phyloP scores from a whole-genome alignment of 2,113 vertebrate genomes.

The Coracopsis vasa region DNA sequence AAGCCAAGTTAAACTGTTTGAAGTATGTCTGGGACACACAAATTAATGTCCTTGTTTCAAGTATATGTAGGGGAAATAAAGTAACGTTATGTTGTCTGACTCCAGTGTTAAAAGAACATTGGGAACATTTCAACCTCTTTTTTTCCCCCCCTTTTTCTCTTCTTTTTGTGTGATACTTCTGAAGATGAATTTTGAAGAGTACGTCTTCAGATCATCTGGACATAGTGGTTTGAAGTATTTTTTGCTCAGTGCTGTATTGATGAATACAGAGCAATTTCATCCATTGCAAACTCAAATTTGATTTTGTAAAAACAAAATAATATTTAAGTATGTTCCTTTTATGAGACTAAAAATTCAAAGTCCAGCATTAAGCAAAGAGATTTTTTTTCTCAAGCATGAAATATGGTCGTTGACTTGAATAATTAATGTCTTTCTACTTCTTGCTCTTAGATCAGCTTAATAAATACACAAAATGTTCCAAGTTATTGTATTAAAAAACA shows the following conservation, averaged over 20 bases:
- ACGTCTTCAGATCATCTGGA: not conserved
- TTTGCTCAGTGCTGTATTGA: not conserved
- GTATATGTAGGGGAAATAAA: not conserved
- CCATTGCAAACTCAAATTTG: not conserved
- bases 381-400: not conserved
- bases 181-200: not conserved
- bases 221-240: not conserved
- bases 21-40: slow-evolving; percentile 26
- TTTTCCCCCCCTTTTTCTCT: not conserved
- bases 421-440: not conserved
- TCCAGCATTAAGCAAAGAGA: not conserved
- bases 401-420: not conserved
- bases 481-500: not conserved
- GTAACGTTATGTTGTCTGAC: not conserved
- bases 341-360: not conserved
- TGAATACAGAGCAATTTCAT: not conserved
- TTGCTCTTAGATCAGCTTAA: not conserved
- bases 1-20: slow-evolving; percentile 42
- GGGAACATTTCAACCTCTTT: not conserved
- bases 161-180: not conserved
- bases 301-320: not conserved
- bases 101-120: not conserved
- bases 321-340: rapidly evolving
- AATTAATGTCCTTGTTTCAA: slow-evolving; percentile 18
- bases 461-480: not conserved